Evolutionary conservation across 2,113 vertebrate species (phyloP).

Genomic region (Amblyopsis rosae): DNA sequence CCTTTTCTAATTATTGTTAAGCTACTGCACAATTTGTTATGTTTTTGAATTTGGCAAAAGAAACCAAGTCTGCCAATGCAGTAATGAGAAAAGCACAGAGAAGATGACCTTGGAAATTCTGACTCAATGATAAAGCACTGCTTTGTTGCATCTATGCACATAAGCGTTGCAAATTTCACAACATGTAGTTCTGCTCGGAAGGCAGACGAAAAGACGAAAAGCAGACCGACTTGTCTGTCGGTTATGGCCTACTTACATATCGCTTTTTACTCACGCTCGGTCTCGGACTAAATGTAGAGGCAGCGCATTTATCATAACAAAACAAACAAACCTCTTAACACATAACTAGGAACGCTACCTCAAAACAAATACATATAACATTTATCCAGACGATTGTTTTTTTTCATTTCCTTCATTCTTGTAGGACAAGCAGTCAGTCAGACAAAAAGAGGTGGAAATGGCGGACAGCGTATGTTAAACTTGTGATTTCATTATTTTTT

Average conservation of each 20-base stretch:
- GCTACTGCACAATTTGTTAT: not conserved
- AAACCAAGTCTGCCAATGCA: not conserved
- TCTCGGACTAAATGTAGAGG: constrained; percentile 21
- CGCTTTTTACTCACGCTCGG: not conserved
- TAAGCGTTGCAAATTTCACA: not conserved
- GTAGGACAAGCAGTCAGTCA: constrained; percentile 42
- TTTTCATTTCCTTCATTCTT: constrained; percentile 39
- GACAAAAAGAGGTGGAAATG: constrained; percentile 17
- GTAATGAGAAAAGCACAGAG: not conserved
- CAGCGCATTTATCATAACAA: constrained; percentile 38
- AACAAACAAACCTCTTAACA: constrained; percentile 71
- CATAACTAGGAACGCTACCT: constrained; percentile 83
- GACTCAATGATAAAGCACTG: not conserved
- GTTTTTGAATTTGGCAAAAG: not conserved
- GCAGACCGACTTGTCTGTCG: constrained; percentile 9
- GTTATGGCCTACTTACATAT: constrained; percentile 2
- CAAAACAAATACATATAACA: constrained; percentile 57
- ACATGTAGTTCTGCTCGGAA: constrained; percentile 2
- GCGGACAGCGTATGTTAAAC: constrained; percentile 55
- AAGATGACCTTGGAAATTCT: not conserved
- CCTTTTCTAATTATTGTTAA: not conserved
- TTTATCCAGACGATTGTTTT: constrained; percentile 76
- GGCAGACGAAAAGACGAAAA: not conserved
- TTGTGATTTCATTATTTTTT: constrained; percentile 35
- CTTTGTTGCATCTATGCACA: not conserved